Conservation (phyloP, 1,140 invertebrate species). For the Leguminivora glycinivorella region DNA sequence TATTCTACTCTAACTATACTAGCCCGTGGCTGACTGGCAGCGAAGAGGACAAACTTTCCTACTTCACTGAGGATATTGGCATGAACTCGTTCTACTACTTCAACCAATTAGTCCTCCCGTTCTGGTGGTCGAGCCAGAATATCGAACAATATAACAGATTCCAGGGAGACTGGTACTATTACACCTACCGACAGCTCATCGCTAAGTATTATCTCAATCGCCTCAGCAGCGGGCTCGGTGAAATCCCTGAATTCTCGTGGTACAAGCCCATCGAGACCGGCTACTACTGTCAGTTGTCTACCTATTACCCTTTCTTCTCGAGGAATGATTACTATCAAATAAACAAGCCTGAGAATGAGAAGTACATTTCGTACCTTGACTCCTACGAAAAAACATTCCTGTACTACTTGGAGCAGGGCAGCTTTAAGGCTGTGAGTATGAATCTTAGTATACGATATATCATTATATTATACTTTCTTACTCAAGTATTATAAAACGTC, state of each 20-base stretch:
- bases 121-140: constrained; percentile 81
- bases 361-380: constrained; percentile 59
- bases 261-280: constrained; percentile 78
- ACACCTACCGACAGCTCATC: constrained; percentile 81
- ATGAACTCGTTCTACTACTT: constrained; percentile 86
- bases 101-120: constrained; percentile 83
- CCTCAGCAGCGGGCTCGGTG: constrained; percentile 81
- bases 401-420: constrained; percentile 55
- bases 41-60: constrained; percentile 82
- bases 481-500: background rate
- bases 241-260: constrained; percentile 81
- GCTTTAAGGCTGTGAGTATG: constrained; percentile 62
- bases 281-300: constrained; percentile 77
- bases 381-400: constrained; percentile 64
- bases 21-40: constrained; percentile 74
- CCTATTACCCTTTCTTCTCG: constrained; percentile 54
- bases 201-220: constrained; percentile 85
- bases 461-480: background rate
- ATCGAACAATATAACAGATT: constrained; percentile 58
- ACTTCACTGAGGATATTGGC: constrained; percentile 86
- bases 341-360: constrained; percentile 50
- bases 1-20: constrained; percentile 77
- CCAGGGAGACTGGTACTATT: constrained; percentile 82
- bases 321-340: constrained; percentile 58
- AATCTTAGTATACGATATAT: background rate